Evolutionary conservation across 2,888 invertebrate genomes (phyloP).

Genomic region (Mesoligia furuncula): DNA sequence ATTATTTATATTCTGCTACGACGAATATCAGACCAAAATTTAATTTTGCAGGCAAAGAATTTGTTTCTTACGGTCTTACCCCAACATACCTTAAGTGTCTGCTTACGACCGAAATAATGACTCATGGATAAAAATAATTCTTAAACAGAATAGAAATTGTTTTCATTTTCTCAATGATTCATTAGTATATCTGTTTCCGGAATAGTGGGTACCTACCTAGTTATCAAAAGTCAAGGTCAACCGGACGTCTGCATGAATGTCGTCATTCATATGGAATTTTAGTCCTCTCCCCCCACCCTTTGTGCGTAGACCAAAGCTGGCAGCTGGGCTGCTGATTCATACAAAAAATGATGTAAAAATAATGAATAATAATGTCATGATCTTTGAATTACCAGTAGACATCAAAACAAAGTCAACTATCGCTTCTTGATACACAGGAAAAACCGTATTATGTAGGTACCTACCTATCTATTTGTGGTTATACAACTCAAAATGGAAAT

Average conservation of each 20-base stretch:
- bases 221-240: not conserved
- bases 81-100: too few relatives aligned
- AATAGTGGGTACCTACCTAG: conserved; percentile 13
- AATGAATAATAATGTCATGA: not conserved
- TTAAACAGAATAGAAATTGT: not conserved
- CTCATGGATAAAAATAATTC: not conserved
- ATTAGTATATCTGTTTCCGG: not conserved
- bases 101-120: too few relatives aligned
- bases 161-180: not conserved
- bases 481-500: conserved; percentile 19
- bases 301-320: not conserved
- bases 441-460: not conserved
- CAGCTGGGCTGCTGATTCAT: conserved; percentile 1
- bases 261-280: not conserved
- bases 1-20: too few relatives aligned
- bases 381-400: conserved; percentile 5
- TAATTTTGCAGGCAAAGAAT: too few relatives aligned
- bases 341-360: conserved; percentile 3
- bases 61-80: too few relatives aligned
- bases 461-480: not conserved
- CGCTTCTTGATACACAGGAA: not conserved
- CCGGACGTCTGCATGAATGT: not conserved
- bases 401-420: conserved; percentile 1
- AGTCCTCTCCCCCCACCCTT: not conserved
- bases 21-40: too few relatives aligned